phyloP scores from a whole-genome alignment of 1,140 invertebrate species.

The Lepeophtheirus salmonis region DNA sequence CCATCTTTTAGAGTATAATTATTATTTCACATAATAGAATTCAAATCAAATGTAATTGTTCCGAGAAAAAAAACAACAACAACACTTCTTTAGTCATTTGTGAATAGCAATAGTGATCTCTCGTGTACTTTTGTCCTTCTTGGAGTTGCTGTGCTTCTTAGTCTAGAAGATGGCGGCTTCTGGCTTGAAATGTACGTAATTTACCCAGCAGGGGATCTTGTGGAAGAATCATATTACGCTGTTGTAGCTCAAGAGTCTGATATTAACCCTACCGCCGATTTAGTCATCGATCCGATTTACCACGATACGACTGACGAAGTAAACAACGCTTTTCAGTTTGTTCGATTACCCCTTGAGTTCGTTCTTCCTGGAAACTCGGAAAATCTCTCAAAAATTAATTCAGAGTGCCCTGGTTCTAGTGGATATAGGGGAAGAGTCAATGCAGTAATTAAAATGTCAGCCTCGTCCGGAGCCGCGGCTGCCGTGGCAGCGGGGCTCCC shows the following conservation, averaged over 20 bases:
- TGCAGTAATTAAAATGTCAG: neutral
- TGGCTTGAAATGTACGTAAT: neutral
- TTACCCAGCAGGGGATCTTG: neutral
- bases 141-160: too few relatives aligned
- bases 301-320: neutral
- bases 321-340: neutral
- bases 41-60: too few relatives aligned
- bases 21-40: too few relatives aligned
- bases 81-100: too few relatives aligned
- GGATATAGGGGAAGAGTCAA: neutral
- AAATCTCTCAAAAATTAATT: too few relatives aligned
- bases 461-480: neutral
- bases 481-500: neutral
- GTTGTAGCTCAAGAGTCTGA: neutral
- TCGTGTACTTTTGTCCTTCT: too few relatives aligned
- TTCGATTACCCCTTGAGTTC: neutral
- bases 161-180: neutral
- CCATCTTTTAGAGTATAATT: too few relatives aligned
- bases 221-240: neutral
- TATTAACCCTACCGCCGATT: neutral
- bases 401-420: neutral
- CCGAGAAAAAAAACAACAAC: too few relatives aligned
- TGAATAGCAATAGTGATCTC: too few relatives aligned
- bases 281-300: conserved; percentile 1
- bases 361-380: neutral